Percentiles rank a stretch among this genome's conserved stretches.
Conservation (phyloP, 2,888 invertebrate species). For the Xiphydria camelus region DNA sequence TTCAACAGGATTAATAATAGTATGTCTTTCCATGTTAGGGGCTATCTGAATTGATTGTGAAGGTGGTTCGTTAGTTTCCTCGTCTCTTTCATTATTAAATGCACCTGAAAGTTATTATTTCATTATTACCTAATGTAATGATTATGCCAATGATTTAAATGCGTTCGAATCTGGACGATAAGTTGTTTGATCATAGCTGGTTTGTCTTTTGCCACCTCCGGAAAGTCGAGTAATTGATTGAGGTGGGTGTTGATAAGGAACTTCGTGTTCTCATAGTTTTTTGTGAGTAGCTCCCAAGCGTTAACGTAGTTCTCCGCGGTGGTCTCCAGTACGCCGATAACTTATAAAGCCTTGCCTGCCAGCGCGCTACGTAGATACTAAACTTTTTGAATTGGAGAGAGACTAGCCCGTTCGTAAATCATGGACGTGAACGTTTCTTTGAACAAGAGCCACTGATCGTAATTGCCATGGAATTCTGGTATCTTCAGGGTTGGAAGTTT, state of each 20-base stretch:
- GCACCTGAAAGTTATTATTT: too few relatives aligned
- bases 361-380: slow-evolving; percentile 15
- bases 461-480: slow-evolving; percentile 12
- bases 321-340: slow-evolving; percentile 7
- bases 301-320: slow-evolving; percentile 7
- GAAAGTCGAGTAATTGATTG: slow-evolving; percentile 13
- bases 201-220: slow-evolving; percentile 13
- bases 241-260: slow-evolving; percentile 14
- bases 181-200: slow-evolving; percentile 18
- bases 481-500: slow-evolving; percentile 11
- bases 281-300: slow-evolving; percentile 12
- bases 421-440: slow-evolving; percentile 11
- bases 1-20: too few relatives aligned
- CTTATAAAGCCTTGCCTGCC: slow-evolving; percentile 7
- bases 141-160: too few relatives aligned
- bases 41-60: too few relatives aligned
- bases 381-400: slow-evolving; percentile 11
- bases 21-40: too few relatives aligned
- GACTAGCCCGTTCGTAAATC: slow-evolving; percentile 1
- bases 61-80: too few relatives aligned
- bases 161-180: slow-evolving; percentile 21
- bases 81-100: too few relatives aligned
- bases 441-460: slow-evolving; percentile 11
- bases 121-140: too few relatives aligned
- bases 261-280: slow-evolving; percentile 9